phyloP scores from a whole-genome alignment of 1,140 invertebrate species.

The Conopomorpha cramerella region DNA sequence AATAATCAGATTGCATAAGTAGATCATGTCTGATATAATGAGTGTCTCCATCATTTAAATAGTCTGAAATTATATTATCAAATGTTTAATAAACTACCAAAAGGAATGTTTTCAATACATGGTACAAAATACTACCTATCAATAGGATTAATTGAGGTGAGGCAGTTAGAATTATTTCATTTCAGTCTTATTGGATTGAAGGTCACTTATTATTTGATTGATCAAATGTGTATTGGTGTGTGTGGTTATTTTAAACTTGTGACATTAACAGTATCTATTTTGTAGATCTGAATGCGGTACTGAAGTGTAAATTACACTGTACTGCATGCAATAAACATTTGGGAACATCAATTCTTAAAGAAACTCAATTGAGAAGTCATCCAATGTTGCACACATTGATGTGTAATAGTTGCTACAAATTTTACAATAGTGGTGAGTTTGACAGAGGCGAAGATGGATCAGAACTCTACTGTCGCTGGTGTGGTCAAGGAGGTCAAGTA shows the following conservation, averaged over 20 bases:
- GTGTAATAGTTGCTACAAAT: slow-evolving; percentile 78
- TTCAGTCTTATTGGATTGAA: too few species aligned
- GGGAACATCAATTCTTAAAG: slow-evolving; percentile 66
- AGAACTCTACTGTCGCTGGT: slow-evolving; percentile 91
- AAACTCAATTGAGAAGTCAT: slow-evolving; percentile 70
- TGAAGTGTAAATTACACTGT: slow-evolving; percentile 67
- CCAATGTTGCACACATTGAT: slow-evolving; percentile 77
- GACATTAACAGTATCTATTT: too few species aligned
- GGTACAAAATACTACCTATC: too few species aligned
- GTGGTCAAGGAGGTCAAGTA: slow-evolving; percentile 79
- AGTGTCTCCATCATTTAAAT: too few species aligned
- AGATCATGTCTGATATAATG: too few species aligned
- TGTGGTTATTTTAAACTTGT: neutral
- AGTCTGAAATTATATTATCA: too few species aligned
- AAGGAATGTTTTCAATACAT: too few species aligned
- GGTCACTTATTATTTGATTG: too few species aligned
- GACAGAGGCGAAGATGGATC: slow-evolving; percentile 82
- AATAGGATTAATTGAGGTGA: too few species aligned
- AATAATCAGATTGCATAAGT: too few species aligned
- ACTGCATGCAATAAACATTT: slow-evolving; percentile 74
- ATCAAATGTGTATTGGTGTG: neutral
- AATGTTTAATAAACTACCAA: too few species aligned
- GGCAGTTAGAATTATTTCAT: too few species aligned
- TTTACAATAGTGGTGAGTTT: slow-evolving; percentile 77
- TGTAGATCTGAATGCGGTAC: slow-evolving; percentile 44